phyloP scores from a whole-genome alignment of 2,888 invertebrate genomes.

The Aphelenchoides bicaudatus region DNA sequence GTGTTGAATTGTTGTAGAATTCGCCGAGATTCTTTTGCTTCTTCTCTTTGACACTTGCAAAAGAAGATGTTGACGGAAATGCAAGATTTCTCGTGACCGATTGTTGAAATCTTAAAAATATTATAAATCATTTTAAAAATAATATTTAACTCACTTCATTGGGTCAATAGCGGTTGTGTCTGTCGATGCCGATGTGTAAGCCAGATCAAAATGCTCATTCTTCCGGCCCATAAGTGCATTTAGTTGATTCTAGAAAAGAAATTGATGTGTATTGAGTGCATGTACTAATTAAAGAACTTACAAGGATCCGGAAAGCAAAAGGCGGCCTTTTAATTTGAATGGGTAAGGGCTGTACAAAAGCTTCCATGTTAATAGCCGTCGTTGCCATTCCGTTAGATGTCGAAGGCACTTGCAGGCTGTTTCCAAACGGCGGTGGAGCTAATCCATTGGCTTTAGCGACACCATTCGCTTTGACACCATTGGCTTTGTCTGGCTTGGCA shows the following conservation, averaged over 20 bases:
- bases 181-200: neutral
- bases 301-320: too few species aligned
- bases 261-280: too few species aligned
- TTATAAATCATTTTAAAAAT: neutral
- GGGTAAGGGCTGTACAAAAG: too few species aligned
- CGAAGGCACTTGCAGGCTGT: too few species aligned
- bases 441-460: too few species aligned
- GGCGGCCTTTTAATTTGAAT: too few species aligned
- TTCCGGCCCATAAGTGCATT: conserved; percentile 15
- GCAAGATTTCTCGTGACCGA: conserved; percentile 43
- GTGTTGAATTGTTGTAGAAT: conserved; percentile 53
- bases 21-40: conserved; percentile 42
- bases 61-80: conserved; percentile 30
- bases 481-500: too few species aligned
- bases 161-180: neutral
- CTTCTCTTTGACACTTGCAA: conserved; percentile 35
- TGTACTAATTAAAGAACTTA: too few species aligned
- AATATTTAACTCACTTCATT: conserved; percentile 1
- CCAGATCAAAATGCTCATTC: conserved; percentile 11
- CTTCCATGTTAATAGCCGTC: too few species aligned
- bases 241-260: conserved; percentile 14
- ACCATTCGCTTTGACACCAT: too few species aligned
- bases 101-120: conserved; percentile 20
- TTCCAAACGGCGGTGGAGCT: too few species aligned
- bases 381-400: too few species aligned